Evolutionary conservation across 2,113 vertebrate species (phyloP).

Genomic region (Corynorhinus townsendii): DNA sequence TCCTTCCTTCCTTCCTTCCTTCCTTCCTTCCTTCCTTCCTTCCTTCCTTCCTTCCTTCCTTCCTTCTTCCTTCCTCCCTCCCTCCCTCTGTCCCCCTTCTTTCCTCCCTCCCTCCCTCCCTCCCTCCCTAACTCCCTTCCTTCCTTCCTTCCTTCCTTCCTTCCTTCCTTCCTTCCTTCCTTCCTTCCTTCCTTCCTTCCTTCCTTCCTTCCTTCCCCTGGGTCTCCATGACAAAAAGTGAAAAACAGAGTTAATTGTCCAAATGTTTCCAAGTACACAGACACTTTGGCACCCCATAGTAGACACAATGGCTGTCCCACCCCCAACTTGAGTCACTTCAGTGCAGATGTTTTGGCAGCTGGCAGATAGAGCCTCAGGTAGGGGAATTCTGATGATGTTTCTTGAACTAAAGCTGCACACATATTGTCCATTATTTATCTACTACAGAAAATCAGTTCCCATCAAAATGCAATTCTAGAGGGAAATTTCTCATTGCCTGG

Average conservation of each 20-base stretch:
- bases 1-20: no score
- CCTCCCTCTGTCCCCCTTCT: no score
- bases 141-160: no score
- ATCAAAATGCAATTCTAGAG: conserved; percentile 49
- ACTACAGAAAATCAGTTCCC: conserved; percentile 35
- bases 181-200: no score
- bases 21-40: no score
- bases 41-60: neutral
- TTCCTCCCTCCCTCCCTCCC: neutral
- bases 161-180: no score
- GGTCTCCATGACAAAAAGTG: neutral
- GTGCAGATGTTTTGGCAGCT: neutral
- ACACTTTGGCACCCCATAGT: neutral
- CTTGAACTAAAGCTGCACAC: neutral
- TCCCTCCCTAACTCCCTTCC: neutral
- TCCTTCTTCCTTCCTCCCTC: no score
- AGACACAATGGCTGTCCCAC: fast-evolving
- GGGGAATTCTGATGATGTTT: neutral
- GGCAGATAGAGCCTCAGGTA: neutral
- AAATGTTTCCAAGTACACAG: neutral
- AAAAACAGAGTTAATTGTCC: neutral
- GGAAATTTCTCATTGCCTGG: conserved; percentile 58
- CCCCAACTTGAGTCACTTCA: neutral
- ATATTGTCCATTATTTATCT: conserved; percentile 31
- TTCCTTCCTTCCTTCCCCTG: neutral